A percentile compares a stretch with the other conserved stretches of the same genome.
These are phyloP conservation scores for Campopleginae sp. DNA, from an alignment of 2,888 invertebrate species.

Conservation along the genomic window DNA sequence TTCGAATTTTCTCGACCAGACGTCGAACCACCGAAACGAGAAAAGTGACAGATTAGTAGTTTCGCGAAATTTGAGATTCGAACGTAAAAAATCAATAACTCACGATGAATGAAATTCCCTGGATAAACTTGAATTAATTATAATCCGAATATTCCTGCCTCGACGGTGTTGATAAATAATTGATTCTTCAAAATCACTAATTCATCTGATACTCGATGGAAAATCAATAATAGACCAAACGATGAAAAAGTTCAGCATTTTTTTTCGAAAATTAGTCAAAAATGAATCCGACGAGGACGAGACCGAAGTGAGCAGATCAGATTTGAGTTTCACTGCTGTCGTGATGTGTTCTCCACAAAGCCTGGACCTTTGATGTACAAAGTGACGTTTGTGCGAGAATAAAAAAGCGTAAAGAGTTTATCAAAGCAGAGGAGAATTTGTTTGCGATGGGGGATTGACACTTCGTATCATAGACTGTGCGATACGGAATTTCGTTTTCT, in stretches of 20 bases:
- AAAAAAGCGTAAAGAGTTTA: slow-evolving; percentile 21
- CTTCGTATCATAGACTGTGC: slow-evolving; percentile 67
- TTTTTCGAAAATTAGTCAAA: background rate
- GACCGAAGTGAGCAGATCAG: background rate
- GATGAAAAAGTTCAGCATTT: too few species aligned
- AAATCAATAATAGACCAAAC: too few species aligned
- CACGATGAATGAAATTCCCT: too few species aligned
- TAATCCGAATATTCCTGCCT: too few species aligned
- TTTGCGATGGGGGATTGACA: slow-evolving; percentile 66
- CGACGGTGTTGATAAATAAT: too few species aligned
- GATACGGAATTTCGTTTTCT: slow-evolving; percentile 64
- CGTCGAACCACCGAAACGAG: background rate
- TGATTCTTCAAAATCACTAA: too few species aligned
- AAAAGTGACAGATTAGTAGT: background rate
- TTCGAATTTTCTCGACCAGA: too few species aligned
- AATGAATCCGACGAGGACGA: background rate
- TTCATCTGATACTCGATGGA: too few species aligned
- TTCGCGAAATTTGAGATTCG: background rate
- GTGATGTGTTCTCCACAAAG: background rate
- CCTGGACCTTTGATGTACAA: background rate
- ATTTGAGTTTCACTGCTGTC: background rate
- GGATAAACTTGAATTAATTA: too few species aligned
- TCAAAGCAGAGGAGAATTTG: slow-evolving; percentile 45
- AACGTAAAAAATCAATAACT: too few species aligned
- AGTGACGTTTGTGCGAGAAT: background rate